A percentile compares a stretch with the other conserved stretches of the same genome.
These are phyloP conservation scores for Parelbella ahira DNA, from an alignment of 2,888 invertebrate species.

Conservation along the genomic window DNA sequence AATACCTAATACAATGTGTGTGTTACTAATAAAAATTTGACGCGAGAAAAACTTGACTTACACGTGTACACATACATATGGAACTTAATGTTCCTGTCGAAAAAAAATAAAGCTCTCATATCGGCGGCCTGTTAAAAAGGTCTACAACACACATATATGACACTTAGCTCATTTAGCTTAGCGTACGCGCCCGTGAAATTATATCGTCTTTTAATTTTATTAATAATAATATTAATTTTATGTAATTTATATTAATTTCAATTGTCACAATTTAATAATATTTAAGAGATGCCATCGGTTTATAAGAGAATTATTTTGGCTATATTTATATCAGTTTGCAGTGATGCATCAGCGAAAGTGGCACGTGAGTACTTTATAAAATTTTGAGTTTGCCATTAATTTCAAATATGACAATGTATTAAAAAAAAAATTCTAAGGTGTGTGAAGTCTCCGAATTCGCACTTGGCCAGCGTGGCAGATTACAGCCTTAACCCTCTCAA, in stretches of 20 bases:
- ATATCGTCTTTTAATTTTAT: conserved; percentile 13
- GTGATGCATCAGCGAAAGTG: conserved; percentile 29
- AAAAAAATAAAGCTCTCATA: conserved; percentile 9
- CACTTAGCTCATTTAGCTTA: conserved; percentile 22
- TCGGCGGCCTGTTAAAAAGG: conserved; percentile 7
- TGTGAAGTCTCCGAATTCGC: too few species aligned
- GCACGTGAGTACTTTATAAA: conserved; percentile 36
- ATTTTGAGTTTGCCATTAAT: too few species aligned
- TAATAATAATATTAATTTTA: too few species aligned
- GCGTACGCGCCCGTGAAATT: conserved; percentile 18
- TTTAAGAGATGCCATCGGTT: conserved; percentile 1
- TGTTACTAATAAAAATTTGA: too few species aligned
- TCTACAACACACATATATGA: background rate
- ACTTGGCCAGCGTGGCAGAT: too few species aligned
- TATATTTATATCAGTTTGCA: conserved; percentile 27
- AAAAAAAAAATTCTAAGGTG: too few species aligned
- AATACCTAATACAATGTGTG: too few species aligned
- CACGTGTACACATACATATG: conserved; percentile 2
- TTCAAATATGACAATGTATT: too few species aligned
- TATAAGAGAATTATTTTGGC: conserved; percentile 19
- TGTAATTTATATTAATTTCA: background rate
- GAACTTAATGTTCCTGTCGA: background rate
- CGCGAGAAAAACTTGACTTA: background rate
- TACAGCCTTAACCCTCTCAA: too few species aligned
- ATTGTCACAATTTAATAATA: background rate